Evolutionary conservation across 2,113 vertebrate genomes (phyloP).

Genomic region (Carlito syrichta): DNA sequence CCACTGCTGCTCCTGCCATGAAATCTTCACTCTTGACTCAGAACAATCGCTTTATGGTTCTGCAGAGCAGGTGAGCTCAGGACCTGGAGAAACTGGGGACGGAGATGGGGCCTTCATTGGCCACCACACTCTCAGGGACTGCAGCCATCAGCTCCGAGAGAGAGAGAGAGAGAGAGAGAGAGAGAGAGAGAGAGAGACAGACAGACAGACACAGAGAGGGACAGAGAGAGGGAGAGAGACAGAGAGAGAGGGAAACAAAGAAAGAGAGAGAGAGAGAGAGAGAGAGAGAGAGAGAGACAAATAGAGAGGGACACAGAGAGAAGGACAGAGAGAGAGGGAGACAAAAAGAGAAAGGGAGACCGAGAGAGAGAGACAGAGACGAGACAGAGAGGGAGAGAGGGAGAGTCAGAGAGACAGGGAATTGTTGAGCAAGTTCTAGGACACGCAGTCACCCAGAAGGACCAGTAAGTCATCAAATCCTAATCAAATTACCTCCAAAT

Average conservation of each 20-base stretch:
- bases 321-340: no score
- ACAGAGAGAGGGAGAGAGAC: no score
- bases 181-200: not conserved
- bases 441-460: not conserved
- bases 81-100: not conserved
- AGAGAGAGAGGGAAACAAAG: not conserved
- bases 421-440: not conserved
- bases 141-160: not conserved
- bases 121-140: not conserved
- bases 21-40: not conserved
- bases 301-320: not conserved
- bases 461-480: not conserved
- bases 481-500: not conserved
- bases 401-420: not conserved
- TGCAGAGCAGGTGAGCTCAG: not conserved
- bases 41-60: not conserved
- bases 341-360: accelerated
- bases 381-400: no score
- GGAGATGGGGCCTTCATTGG: not conserved
- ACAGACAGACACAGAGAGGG: not conserved
- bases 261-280: not conserved
- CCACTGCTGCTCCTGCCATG: no score
- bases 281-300: not conserved
- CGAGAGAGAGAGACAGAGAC: not conserved
- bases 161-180: not conserved